Evolutionary conservation across 2,113 vertebrate genomes (phyloP), one percentile per base, ranked within the genome.

Genomic region (Aldabrachelys gigantea): DNA sequence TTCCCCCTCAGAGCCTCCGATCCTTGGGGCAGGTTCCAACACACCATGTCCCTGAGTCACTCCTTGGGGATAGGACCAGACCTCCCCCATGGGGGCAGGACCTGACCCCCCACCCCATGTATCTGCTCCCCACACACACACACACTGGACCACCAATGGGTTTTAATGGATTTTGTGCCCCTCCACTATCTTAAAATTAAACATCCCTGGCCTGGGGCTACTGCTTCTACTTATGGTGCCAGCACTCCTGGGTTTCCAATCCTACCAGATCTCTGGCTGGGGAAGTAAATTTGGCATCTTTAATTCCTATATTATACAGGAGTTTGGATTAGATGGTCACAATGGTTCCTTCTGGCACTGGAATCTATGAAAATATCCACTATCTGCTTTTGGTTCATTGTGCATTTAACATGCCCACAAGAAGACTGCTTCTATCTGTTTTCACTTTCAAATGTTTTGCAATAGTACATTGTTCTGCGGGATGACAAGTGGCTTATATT

Each of bases 401-500:
- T 50, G 81, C 92, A 81, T 49, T 84, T 82, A 79, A 25, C 27
- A 25, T 27, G 10, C 81, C 90, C 90, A n/a, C 69, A 89, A 78
- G 57, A 44, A 81, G 81, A 79, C 11, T 59, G 84, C 49, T 80
- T 92, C 82, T 59, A 38, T 57, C 52, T 57, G 38, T 4, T 44
- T 8, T 91, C 85, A 79, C 50, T 69, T 89, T 54, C 57, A 83
- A 16, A 76, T 49, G 16, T 53, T 35, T 53, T 47, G 62, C 76
- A 91, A 27, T 38, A 1, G 72, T 49, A 19, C 50, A 12, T 79
- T 80, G 31, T 65, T 59, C 27, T 31, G 4, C 14, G 80, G 4
- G 85, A 49, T 29, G 91, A 3, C 85, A 94, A 72, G 89, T 94
- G 80, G 82, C 91, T 52, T 85, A 6, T 25, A 53, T 94, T n/a